Percentiles rank a stretch among this genome's conserved stretches.
phyloP scores from a whole-genome alignment of 2,113 vertebrate species.

The Apeltes quadracus region DNA sequence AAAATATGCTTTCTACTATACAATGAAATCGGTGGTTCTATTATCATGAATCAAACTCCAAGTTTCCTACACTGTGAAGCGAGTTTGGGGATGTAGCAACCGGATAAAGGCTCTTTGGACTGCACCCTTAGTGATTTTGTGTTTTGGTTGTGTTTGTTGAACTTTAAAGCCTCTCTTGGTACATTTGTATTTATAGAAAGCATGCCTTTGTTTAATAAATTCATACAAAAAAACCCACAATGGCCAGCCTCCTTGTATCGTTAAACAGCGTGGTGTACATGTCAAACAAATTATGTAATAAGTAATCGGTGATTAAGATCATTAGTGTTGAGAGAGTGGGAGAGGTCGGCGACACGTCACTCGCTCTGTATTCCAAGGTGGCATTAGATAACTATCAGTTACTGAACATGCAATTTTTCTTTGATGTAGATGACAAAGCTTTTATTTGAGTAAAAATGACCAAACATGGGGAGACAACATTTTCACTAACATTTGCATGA shows the following conservation, averaged over 20 bases:
- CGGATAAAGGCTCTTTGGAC: neutral
- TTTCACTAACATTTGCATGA: neutral
- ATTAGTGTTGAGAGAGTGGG: constrained; percentile 19
- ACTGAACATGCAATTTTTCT: neutral
- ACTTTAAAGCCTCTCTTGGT: neutral
- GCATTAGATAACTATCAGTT: neutral
- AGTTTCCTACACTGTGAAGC: neutral
- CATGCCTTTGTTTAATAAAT: constrained; percentile 3
- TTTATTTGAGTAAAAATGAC: neutral
- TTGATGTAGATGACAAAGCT: no score
- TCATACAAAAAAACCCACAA: neutral
- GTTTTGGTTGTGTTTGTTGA: neutral
- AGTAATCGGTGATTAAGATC: constrained; percentile 6
- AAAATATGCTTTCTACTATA: no score
- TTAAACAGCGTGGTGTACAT: neutral
- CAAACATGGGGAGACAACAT: neutral
- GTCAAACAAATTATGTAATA: constrained; percentile 14
- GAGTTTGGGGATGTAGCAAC: neutral
- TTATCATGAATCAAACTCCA: no score
- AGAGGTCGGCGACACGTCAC: constrained; percentile 13
- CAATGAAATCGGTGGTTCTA: no score
- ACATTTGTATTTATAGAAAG: neutral
- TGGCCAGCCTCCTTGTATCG: constrained; percentile 11
- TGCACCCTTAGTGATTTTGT: neutral
- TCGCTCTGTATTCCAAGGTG: neutral